phyloP scores from a whole-genome alignment of 2,888 invertebrate genomes.

The Ennomos fuscantarius region DNA sequence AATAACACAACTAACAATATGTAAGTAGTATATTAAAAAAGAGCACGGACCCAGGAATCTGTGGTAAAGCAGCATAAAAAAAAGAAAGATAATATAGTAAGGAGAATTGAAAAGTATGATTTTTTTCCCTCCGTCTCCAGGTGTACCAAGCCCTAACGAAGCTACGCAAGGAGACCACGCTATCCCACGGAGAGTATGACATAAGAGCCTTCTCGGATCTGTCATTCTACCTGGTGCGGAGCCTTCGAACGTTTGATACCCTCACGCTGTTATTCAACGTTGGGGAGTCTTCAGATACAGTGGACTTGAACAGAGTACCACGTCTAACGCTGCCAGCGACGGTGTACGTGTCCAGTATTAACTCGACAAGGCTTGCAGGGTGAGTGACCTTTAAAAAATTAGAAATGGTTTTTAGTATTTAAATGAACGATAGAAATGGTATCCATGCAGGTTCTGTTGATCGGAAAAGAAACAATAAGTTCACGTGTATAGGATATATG shows the following conservation, averaged over 20 bases:
- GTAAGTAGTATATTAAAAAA: too few species aligned
- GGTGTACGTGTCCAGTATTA: conserved; percentile 63
- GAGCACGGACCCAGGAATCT: too few species aligned
- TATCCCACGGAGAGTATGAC: conserved; percentile 71
- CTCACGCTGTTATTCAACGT: conserved; percentile 83
- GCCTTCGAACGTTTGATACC: conserved; percentile 57
- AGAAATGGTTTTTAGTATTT: too few species aligned
- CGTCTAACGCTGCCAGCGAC: conserved; percentile 52
- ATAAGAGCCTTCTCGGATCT: conserved; percentile 69
- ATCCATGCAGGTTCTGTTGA: too few species aligned
- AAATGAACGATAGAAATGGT: too few species aligned
- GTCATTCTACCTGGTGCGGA: conserved; percentile 61
- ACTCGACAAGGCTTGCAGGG: conserved; percentile 59
- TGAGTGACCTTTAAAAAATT: conserved; percentile 39
- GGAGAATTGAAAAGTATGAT: too few species aligned
- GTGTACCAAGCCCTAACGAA: conserved; percentile 83
- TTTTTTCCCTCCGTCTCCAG: conserved; percentile 44
- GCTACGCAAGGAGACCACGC: conserved; percentile 73
- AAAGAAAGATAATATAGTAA: too few species aligned
- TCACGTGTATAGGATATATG: too few species aligned
- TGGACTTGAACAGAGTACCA: conserved; percentile 64
- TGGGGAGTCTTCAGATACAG: conserved; percentile 59
- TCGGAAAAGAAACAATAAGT: too few species aligned
- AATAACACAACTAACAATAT: too few species aligned
- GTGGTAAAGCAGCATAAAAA: too few species aligned